Evolutionary conservation across 2,888 invertebrate species (phyloP).

Genomic region (Tethea ocularis): DNA sequence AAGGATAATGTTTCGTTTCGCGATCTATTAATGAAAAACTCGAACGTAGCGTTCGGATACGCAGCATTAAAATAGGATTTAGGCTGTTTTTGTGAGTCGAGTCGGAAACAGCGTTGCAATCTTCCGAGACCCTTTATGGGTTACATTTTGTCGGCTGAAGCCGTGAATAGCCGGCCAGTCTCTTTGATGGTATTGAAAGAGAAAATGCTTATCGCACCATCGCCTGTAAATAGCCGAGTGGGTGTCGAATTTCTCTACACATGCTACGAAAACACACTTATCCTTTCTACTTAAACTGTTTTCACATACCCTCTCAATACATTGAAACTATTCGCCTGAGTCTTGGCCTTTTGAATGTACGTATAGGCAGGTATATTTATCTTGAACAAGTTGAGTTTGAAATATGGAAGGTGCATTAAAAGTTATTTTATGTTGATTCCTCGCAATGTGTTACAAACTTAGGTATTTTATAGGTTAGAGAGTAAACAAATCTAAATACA

Average conservation of each 20-base stretch:
- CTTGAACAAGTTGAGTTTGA: constrained; percentile 21
- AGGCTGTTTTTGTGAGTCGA: constrained; percentile 53
- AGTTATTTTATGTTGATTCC: background rate
- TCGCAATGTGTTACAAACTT: background rate
- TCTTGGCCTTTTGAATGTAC: constrained; percentile 59
- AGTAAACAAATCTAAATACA: too few species aligned
- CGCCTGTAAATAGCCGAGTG: constrained; percentile 77
- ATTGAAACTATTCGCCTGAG: constrained; percentile 62
- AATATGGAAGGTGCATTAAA: background rate
- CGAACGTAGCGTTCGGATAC: constrained; percentile 35
- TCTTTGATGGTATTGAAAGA: constrained; percentile 80
- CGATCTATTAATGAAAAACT: constrained; percentile 54
- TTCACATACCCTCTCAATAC: constrained; percentile 69
- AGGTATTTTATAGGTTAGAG: too few species aligned
- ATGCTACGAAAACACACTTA: constrained; percentile 78
- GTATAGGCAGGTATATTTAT: constrained; percentile 48
- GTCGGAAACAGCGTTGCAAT: constrained; percentile 63
- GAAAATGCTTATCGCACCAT: constrained; percentile 81
- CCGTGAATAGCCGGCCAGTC: constrained; percentile 76
- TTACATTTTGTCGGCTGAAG: constrained; percentile 69
- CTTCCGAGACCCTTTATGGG: constrained; percentile 70
- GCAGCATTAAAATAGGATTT: constrained; percentile 52
- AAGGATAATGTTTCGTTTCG: constrained; percentile 64
- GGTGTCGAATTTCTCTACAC: constrained; percentile 78
- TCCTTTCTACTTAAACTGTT: constrained; percentile 78